A percentile compares a stretch with the other conserved stretches of the same genome.
These are phyloP conservation scores for Hucho hucho DNA, from an alignment of 2,113 vertebrate genomes.

Conservation along the genomic window DNA sequence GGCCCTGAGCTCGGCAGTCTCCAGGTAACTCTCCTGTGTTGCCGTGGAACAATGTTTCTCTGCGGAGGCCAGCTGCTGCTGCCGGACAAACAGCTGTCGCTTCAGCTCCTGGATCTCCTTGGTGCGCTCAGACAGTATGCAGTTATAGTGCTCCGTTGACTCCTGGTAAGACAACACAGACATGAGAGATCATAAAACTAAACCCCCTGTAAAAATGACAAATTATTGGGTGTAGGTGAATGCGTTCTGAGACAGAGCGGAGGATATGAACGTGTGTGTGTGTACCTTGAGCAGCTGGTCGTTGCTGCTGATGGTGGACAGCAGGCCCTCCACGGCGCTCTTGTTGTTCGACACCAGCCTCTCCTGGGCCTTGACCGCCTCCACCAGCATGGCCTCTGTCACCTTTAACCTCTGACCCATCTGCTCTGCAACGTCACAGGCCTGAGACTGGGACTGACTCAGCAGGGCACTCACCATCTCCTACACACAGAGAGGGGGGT, in stretches of 20 bases:
- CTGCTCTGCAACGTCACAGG: constrained; percentile 69
- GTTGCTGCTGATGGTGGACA: constrained; percentile 75
- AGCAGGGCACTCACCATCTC: constrained; percentile 66
- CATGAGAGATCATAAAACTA: not conserved
- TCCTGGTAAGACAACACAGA: constrained; percentile 56
- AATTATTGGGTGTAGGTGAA: no score
- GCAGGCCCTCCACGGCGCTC: constrained; percentile 70
- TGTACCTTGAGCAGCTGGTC: constrained; percentile 76
- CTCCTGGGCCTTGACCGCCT: constrained; percentile 73
- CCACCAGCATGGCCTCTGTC: constrained; percentile 71
- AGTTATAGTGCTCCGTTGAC: constrained; percentile 69
- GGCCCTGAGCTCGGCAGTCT: constrained; percentile 61
- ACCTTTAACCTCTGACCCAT: constrained; percentile 78
- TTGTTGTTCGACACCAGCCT: constrained; percentile 74
- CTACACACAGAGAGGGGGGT: constrained; percentile 36
- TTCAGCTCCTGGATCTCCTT: constrained; percentile 73
- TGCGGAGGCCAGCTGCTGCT: constrained; percentile 59
- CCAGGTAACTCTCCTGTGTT: constrained; percentile 64
- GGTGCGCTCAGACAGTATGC: constrained; percentile 65
- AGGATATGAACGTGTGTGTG: not conserved
- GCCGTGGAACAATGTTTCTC: constrained; percentile 58
- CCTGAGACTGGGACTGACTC: constrained; percentile 65
- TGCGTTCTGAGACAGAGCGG: not conserved
- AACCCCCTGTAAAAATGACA: not conserved
- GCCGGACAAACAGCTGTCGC: constrained; percentile 64